phyloP scores from a whole-genome alignment of 2,113 vertebrate genomes.

The Muntiacus muntjak region DNA sequence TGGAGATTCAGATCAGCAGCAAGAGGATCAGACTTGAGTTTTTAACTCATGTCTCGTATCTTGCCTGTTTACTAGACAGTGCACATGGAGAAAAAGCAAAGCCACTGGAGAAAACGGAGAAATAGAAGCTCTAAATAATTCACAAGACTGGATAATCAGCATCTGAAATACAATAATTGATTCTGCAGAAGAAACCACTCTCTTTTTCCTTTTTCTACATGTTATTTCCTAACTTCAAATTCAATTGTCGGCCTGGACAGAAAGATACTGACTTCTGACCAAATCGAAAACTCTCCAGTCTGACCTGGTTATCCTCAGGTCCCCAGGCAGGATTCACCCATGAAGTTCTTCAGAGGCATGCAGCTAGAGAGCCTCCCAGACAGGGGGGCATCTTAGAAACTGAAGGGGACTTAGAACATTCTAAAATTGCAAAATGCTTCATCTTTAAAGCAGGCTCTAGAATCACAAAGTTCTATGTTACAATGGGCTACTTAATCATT shows the following conservation, averaged over 20 bases:
- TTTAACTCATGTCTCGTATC: neutral
- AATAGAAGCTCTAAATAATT: slow-evolving; percentile 8
- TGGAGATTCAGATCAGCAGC: neutral
- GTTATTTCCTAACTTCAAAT: slow-evolving; percentile 1
- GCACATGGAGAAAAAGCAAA: neutral
- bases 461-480: neutral
- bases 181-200: neutral
- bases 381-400: neutral
- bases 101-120: neutral
- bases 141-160: neutral
- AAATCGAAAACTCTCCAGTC: neutral
- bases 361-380: too few relatives aligned
- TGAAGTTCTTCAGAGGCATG: neutral
- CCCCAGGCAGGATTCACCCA: neutral
- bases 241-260: neutral
- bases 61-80: neutral
- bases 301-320: neutral
- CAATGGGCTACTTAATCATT: neutral
- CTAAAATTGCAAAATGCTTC: neutral
- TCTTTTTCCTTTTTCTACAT: neutral
- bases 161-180: neutral
- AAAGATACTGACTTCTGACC: neutral
- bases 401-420: neutral
- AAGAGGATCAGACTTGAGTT: neutral
- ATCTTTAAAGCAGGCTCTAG: neutral